phyloP scores from a whole-genome alignment of 1,140 invertebrate species.

The Varroa destructor region DNA sequence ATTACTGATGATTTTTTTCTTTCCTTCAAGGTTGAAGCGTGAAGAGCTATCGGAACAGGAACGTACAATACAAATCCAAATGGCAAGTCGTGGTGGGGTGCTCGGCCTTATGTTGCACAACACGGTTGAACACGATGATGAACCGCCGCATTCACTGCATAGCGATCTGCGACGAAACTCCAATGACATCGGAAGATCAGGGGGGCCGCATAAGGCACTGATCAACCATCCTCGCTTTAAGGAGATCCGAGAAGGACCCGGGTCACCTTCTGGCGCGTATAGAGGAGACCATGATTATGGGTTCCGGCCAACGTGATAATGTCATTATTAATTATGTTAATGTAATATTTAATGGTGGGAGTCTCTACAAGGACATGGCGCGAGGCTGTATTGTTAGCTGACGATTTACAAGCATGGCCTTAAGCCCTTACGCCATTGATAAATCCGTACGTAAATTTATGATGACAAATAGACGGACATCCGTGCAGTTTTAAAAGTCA shows the following conservation, averaged over 20 bases:
- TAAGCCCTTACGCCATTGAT: no score
- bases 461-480: no score
- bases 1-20: background rate
- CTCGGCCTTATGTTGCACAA: conserved; percentile 84
- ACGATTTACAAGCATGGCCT: no score
- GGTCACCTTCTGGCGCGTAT: background rate
- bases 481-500: no score
- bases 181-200: background rate
- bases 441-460: no score
- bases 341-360: no score
- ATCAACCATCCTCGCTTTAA: no score
- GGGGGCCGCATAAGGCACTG: no score
- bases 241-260: no score
- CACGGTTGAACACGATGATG: conserved; percentile 62
- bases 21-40: conserved; percentile 69
- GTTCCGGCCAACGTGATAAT: background rate
- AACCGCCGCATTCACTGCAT: conserved; percentile 50
- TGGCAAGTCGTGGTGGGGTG: conserved; percentile 75
- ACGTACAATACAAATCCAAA: conserved; percentile 56
- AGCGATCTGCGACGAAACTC: conserved; percentile 27
- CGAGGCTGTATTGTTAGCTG: no score
- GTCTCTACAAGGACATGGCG: no score
- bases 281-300: conserved; percentile 12
- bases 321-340: no score
- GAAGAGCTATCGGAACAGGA: conserved; percentile 93